Percentiles rank a stretch among this genome's conserved stretches.
These are phyloP conservation scores for Notarius quadriscutis DNA, from an alignment of 2,113 vertebrate genomes.

Conservation along the genomic window DNA sequence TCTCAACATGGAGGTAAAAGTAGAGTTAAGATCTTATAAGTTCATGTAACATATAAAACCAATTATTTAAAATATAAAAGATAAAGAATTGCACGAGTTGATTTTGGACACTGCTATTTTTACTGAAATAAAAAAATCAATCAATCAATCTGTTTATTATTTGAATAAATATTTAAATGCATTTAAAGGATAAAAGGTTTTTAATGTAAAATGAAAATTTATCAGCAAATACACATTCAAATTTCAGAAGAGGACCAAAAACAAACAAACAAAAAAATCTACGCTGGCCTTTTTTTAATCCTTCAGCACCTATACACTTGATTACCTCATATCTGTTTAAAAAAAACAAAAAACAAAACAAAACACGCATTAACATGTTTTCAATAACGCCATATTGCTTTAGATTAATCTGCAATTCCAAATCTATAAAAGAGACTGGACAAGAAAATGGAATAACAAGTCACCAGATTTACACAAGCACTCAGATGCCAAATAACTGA, in stretches of 20 bases:
- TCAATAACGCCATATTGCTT: neutral
- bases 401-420: neutral
- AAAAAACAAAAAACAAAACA: no score
- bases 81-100: neutral
- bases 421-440: neutral
- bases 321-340: neutral
- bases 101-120: neutral
- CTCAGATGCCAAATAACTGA: neutral
- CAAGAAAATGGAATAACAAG: neutral
- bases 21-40: neutral
- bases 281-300: neutral
- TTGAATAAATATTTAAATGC: neutral
- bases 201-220: slow-evolving; percentile 37
- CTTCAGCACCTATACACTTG: neutral
- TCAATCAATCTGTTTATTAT: neutral
- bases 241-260: neutral
- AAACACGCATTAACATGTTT: neutral
- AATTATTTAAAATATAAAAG: neutral
- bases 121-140: neutral
- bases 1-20: neutral
- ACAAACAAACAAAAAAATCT: neutral
- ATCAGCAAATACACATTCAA: neutral
- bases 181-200: slow-evolving; percentile 9
- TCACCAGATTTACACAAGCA: slow-evolving; percentile 17
- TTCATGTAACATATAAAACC: neutral